phyloP scores from a whole-genome alignment of 2,888 invertebrate genomes.

The Disparrhopalites patrizii region DNA sequence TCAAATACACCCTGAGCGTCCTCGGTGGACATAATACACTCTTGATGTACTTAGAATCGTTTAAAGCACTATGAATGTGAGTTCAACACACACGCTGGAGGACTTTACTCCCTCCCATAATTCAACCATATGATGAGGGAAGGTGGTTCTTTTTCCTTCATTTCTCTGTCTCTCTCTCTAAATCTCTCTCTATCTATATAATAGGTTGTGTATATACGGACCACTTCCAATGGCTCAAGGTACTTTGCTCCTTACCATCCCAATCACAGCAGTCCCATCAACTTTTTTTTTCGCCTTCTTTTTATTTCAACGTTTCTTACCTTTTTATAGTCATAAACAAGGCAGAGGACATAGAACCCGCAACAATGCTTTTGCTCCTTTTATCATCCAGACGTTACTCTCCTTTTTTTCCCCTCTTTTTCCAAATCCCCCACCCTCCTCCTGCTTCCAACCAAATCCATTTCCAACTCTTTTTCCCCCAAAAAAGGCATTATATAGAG shows the following conservation, averaged over 20 bases:
- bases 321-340: constrained; percentile 22
- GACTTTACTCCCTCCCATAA: too few relatives aligned
- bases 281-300: constrained; percentile 16
- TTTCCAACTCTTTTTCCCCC: neutral
- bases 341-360: constrained; percentile 23
- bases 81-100: too few relatives aligned
- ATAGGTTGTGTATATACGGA: too few relatives aligned
- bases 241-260: neutral
- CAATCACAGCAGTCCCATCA: constrained; percentile 17
- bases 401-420: constrained; percentile 17
- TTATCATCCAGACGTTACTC: too few relatives aligned
- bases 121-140: too few relatives aligned
- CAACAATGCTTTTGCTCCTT: neutral
- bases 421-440: neutral
- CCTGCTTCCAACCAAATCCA: neutral
- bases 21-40: too few relatives aligned
- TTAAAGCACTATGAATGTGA: too few relatives aligned
- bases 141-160: constrained; percentile 4
- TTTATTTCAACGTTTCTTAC: constrained; percentile 14
- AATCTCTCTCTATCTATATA: too few relatives aligned
- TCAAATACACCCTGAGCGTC: too few relatives aligned
- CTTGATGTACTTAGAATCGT: too few relatives aligned
- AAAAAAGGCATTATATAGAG: too few relatives aligned
- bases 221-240: constrained; percentile 6
- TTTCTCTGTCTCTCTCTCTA: too few relatives aligned